Conservation (phyloP, 2,113 vertebrate species). For the Strigops habroptila region DNA sequence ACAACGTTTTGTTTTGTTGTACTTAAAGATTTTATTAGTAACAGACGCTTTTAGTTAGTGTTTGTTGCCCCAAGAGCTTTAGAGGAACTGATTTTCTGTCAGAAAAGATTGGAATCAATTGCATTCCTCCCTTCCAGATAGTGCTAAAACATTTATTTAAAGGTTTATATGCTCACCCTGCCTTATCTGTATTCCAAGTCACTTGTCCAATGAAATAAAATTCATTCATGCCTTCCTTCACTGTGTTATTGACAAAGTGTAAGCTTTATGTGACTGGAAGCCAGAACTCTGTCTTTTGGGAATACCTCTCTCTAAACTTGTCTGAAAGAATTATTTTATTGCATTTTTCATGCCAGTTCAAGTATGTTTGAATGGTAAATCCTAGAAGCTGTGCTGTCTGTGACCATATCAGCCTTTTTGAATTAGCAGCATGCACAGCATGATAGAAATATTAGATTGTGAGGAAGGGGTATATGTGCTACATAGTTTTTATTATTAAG, state of each 20-base stretch:
- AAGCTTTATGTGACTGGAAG: conserved; percentile 80
- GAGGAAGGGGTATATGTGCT: neutral
- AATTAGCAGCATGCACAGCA: neutral
- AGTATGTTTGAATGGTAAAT: conserved; percentile 59
- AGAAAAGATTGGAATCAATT: conserved; percentile 86
- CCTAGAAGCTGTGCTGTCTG: neutral
- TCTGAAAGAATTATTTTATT: conserved; percentile 76
- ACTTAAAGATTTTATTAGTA: conserved; percentile 71
- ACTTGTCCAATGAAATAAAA: conserved; percentile 88
- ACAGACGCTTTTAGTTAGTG: conserved; percentile 64
- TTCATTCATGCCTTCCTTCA: conserved; percentile 79
- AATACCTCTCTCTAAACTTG: conserved; percentile 78
- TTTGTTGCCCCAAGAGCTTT: conserved; percentile 80
- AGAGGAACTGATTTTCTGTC: conserved; percentile 91
- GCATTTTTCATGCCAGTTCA: conserved; percentile 53
- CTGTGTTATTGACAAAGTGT: conserved; percentile 84
- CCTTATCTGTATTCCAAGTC: conserved; percentile 84
- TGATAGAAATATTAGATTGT: neutral
- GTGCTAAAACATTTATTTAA: conserved; percentile 85
- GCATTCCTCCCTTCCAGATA: conserved; percentile 77
- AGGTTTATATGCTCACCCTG: conserved; percentile 82
- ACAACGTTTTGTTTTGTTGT: conserved; percentile 62
- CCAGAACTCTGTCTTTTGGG: conserved; percentile 76
- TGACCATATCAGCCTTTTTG: neutral
- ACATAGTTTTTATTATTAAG: neutral